These are phyloP conservation scores for Hydrotaea cyrtoneurina DNA, from an alignment of 2,888 invertebrate genomes.

Conservation along the genomic window DNA sequence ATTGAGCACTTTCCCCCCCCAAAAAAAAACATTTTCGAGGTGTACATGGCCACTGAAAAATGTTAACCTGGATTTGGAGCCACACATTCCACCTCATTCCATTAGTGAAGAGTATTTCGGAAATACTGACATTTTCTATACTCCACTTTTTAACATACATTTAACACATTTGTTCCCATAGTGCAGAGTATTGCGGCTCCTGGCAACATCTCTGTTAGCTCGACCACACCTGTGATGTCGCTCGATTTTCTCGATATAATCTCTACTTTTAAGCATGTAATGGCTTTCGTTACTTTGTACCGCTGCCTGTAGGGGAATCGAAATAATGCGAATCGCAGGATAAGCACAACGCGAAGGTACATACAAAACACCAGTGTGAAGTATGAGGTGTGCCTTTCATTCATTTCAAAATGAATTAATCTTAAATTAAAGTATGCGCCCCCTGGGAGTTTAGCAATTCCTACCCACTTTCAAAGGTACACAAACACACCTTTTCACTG, in stretches of 20 bases:
- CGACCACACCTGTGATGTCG: not conserved
- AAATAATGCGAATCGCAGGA: not conserved
- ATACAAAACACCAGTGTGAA: not conserved
- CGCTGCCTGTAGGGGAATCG: not conserved
- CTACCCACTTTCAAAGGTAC: not conserved
- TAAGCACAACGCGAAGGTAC: not conserved
- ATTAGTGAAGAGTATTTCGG: too few species aligned
- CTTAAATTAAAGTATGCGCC: conserved; percentile 7
- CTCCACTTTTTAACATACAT: too few species aligned
- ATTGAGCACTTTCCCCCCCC: too few species aligned
- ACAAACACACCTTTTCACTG: not conserved
- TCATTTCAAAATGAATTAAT: conserved; percentile 41
- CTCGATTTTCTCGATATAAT: not conserved
- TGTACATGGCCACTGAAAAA: too few species aligned
- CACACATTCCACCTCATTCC: too few species aligned
- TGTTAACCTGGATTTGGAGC: too few species aligned
- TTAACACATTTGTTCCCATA: not conserved
- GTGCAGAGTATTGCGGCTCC: not conserved
- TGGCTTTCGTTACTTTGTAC: not conserved
- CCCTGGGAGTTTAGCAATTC: conserved; percentile 29
- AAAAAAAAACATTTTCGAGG: too few species aligned
- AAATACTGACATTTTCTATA: too few species aligned
- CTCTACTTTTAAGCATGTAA: not conserved
- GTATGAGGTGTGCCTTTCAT: conserved; percentile 25
- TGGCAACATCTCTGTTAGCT: not conserved